phyloP scores from a whole-genome alignment of 2,888 invertebrate genomes.

The Gasteruption jaculator region DNA sequence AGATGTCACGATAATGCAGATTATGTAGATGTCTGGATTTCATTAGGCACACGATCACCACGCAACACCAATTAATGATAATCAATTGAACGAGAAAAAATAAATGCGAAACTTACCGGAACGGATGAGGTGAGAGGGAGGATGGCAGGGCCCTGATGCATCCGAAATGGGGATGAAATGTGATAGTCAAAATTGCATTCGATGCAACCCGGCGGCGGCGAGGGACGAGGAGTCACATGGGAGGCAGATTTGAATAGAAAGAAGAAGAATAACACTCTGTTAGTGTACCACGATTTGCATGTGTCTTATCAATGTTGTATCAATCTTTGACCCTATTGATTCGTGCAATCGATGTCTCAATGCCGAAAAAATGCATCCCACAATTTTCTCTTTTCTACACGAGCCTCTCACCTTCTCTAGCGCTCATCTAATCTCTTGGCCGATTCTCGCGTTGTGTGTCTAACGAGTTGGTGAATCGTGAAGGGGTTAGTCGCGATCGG shows the following conservation, averaged over 20 bases:
- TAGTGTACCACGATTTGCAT: conserved; percentile 25
- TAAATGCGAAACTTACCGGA: conserved; percentile 46
- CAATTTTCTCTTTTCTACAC: no score
- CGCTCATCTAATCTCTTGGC: conserved; percentile 32
- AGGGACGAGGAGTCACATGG: conserved; percentile 37
- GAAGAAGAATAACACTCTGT: conserved; percentile 41
- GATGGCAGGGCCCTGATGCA: conserved; percentile 31
- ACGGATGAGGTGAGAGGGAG: conserved; percentile 38
- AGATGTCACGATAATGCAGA: no score
- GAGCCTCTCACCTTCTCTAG: no score
- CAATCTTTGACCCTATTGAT: no score
- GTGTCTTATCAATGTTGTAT: not conserved
- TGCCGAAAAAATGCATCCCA: no score
- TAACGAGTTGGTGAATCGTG: conserved; percentile 29
- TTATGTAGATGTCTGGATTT: no score
- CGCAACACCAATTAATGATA: no score
- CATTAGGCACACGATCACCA: no score
- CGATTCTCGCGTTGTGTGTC: conserved; percentile 45
- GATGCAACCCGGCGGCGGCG: conserved; percentile 29
- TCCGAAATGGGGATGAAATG: no score
- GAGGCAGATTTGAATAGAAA: conserved; percentile 39
- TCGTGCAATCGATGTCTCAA: no score
- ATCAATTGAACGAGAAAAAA: no score
- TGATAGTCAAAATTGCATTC: no score
- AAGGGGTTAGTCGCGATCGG: conserved; percentile 4